Evolutionary conservation across 2,888 invertebrate genomes (phyloP).

Genomic region (Hydriomena furcata): DNA sequence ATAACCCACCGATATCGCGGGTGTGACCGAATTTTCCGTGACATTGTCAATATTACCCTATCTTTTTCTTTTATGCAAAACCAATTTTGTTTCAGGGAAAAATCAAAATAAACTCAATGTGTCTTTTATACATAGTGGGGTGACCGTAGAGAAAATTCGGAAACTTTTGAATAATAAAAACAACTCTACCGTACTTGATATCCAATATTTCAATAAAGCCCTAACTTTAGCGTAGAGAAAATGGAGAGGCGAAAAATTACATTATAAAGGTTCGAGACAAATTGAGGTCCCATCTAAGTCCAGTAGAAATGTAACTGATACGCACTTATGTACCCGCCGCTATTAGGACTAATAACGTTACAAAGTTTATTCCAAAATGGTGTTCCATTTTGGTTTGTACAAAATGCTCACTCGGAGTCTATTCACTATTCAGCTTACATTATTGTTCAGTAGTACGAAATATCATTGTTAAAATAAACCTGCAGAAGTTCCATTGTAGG

Average conservation of each 20-base stretch:
- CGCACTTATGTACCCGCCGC: conserved; percentile 11
- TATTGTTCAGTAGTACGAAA: too few species aligned
- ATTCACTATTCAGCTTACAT: too few species aligned
- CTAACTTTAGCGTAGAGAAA: conserved; percentile 73
- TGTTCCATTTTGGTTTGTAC: background rate
- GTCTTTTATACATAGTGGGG: conserved; percentile 52
- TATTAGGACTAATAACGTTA: background rate
- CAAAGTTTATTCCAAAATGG: background rate
- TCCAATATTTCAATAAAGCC: conserved; percentile 80
- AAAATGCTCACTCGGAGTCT: too few species aligned
- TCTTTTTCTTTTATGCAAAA: conserved; percentile 52
- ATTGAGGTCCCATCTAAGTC: conserved; percentile 62
- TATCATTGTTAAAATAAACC: too few species aligned
- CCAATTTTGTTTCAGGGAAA: conserved; percentile 52
- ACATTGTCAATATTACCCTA: conserved; percentile 50
- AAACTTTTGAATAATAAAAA: conserved; percentile 75
- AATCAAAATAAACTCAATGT: conserved; percentile 65
- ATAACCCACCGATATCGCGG: conserved; percentile 37
- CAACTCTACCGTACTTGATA: conserved; percentile 76
- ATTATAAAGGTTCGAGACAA: conserved; percentile 72
- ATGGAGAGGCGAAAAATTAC: conserved; percentile 77
- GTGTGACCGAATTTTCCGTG: conserved; percentile 45
- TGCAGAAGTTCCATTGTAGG: too few species aligned
- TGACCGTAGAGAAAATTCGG: conserved; percentile 48
- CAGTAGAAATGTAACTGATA: conserved; percentile 47